Evolutionary conservation across 2,888 invertebrate genomes (phyloP), one percentile per base, ranked within the genome.

Genomic region (Synanthedon myopaeformis): DNA sequence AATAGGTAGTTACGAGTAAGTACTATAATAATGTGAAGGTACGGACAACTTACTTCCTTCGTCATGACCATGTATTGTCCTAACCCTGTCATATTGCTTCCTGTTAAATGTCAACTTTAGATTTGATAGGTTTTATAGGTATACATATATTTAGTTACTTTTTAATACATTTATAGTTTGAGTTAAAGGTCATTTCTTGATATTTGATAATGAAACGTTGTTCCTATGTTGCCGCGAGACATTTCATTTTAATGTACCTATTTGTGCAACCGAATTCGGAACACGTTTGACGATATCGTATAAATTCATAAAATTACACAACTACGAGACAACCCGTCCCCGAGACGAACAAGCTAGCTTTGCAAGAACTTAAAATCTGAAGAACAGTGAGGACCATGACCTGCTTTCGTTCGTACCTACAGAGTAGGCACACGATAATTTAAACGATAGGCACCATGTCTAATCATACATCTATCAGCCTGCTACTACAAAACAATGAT

Each of bases 361-460:
- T 67, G 66, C 67, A 67, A 70, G 70, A 72, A 70, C 69, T 75
- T 71, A 65, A 68, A 63, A 61, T 70, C 72, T 74, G 77, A 80
- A 74, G 77, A 76, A 72, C 72, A 67, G 69, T 66, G 70, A 68
- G 63, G 70, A 74, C 84, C 84, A 41, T 83, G 84, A 83, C 85
- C 76, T 62, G 66, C 76, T 77, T 77, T 74, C 64, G 53, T 45
- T 45, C 8, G 45, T 45, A 45, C 45, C 5, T 13, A 45, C 35
- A 8, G 45, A 45, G n/a, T 45, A 23, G 23, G 23, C 23, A 45
- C 45, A 45, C 14, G 35, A 45, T 12, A 45, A 45, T 45, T 45
- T 45, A 45, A 45, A 45, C 14, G 13, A 6, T 11, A 11, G 45
- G 13, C 45, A 13, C 13, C 5, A 45, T 45, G 12, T 13, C n/a